Base-by-base conservation (phyloP, 2,888 invertebrate genomes). In the Galeopsomyia nigrocyanea region DNA sequence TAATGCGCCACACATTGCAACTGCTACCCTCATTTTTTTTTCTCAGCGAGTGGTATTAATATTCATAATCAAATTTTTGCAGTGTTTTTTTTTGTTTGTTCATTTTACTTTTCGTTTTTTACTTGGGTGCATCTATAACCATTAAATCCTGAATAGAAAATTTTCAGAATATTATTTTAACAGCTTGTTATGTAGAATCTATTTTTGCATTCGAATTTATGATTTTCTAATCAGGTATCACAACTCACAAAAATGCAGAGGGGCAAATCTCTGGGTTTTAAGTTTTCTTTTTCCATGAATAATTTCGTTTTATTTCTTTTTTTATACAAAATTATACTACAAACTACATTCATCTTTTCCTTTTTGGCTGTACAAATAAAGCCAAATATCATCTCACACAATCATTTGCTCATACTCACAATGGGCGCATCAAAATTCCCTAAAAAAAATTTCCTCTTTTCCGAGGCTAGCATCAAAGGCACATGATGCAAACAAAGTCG, bases 1-100 rank as follows among this genome's bases (percentile, higher is more conserved):
- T 81, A 77, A 80, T 79, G 76, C 78, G 77, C 75, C 76, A 75
- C 75, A 71, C 70, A 70, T 58, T 78, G 78, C 80, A 79, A 79
- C 77, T 75, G 79, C 80, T 78, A 78, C 77, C 78, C 80, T 78
- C 77, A 73, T 77, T 71, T 74, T 77, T 77, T 78, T 71, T 71
- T 47, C 50, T 72, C 66, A 72, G 69, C 74, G 69, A 73, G 75
- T 72, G 75, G 73, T 74, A 75, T 76, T 74, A 73, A 73, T 75
- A 77, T 68, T 74, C 68, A 71, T 75, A 69, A 75, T 71, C 68
- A 2, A 69, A 75, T 69, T 71, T 69, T 75, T 75, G 68, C 69
- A 71, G 62, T 69, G 68, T 75, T 31, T 63, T 39, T 39, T 26
- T 26, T 26, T 26, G 26, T 26, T 26, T 9, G 9, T 39, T 39